A percentile compares a stretch with the other conserved stretches of the same genome.
phyloP scores from a whole-genome alignment of 2,113 vertebrate genomes.

The Grammomys surdaster region DNA sequence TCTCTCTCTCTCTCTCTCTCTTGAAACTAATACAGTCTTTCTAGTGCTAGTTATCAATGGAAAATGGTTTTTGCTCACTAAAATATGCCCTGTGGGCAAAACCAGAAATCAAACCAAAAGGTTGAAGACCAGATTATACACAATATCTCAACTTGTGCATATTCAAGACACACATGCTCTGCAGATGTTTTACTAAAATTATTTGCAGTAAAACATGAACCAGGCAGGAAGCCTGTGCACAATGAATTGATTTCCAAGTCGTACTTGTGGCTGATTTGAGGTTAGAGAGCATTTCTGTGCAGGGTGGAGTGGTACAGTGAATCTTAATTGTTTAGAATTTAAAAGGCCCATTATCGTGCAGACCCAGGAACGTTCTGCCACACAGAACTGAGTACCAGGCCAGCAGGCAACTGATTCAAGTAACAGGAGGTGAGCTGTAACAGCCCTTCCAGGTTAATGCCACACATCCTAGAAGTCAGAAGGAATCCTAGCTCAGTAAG shows the following conservation, averaged over 20 bases:
- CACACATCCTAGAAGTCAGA: slow-evolving; percentile 37
- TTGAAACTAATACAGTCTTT: neutral
- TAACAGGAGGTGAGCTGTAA: slow-evolving; percentile 76
- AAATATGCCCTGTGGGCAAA: slow-evolving; percentile 73
- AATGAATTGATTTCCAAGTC: slow-evolving; percentile 85
- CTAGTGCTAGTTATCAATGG: slow-evolving; percentile 70
- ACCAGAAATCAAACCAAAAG: slow-evolving; percentile 66
- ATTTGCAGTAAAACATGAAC: slow-evolving; percentile 85
- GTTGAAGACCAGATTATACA: slow-evolving; percentile 76
- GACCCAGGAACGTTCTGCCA: slow-evolving; percentile 73
- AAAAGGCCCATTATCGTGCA: slow-evolving; percentile 80
- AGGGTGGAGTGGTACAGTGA: slow-evolving; percentile 77
- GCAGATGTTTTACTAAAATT: slow-evolving; percentile 86
- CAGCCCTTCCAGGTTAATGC: slow-evolving; percentile 77
- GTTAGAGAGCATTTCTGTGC: slow-evolving; percentile 83
- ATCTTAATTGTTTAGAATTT: slow-evolving; percentile 80
- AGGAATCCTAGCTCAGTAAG: slow-evolving; percentile 66
- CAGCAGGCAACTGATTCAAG: slow-evolving; percentile 81
- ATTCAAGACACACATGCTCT: slow-evolving; percentile 84
- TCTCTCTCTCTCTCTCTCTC: neutral
- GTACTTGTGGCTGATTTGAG: slow-evolving; percentile 86
- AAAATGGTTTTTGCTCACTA: slow-evolving; percentile 76
- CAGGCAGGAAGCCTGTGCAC: slow-evolving; percentile 84
- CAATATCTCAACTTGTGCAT: slow-evolving; percentile 78
- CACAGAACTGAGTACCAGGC: slow-evolving; percentile 76